Evolutionary conservation across 2,797 vertebrate species (phyloP), one percentile per base, ranked within the genome.

Genomic region (Neomorphus geoffroyi): DNA sequence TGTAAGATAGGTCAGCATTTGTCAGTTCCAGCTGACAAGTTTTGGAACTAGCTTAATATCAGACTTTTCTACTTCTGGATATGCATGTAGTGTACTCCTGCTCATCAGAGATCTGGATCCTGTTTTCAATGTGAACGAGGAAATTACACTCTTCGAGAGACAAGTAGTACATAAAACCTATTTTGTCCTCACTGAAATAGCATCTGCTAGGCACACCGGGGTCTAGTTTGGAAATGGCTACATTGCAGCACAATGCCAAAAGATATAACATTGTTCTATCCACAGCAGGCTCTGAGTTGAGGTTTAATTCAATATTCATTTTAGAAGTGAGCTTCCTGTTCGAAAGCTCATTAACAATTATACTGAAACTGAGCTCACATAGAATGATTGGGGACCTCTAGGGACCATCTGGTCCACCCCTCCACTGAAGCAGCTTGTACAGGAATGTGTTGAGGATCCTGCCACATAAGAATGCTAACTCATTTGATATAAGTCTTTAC

Each of bases 91-190:
- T 32, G 33, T 22, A 19, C 23, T 69, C 87, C 56, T 7, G 5
- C 51, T 64, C n/a, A 65, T 56, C 73, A 79, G 79, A 80, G 67
- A 54, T 94, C 92, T 87, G 87, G 74, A 82, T 89, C 67, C 50
- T 79, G 72, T 92, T 94, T 95, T 80, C 79, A 54, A 10, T 46
- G 67, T 91, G 84, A 84, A 86, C 54, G 54, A 91, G 85, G 79
- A 91, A 91, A 91, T 86, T 78, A 83, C 61, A 13, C 41, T 85
- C 72, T 84, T 73, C 78, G 67, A 86, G 74, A 73, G 65, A 33
- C 71, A 74, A 94, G 39, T 35, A 54, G 43, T 70, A 77, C n/a
- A 14, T 58, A 64, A 86, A 86, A 41, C 58, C 32, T 80, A 2
- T 33, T 73, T 83, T 83, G 57, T 65, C 33, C 50, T 92, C 33